Base-by-base conservation (phyloP, 2,113 vertebrate genomes). In the Etheostoma spectabile region DNA sequence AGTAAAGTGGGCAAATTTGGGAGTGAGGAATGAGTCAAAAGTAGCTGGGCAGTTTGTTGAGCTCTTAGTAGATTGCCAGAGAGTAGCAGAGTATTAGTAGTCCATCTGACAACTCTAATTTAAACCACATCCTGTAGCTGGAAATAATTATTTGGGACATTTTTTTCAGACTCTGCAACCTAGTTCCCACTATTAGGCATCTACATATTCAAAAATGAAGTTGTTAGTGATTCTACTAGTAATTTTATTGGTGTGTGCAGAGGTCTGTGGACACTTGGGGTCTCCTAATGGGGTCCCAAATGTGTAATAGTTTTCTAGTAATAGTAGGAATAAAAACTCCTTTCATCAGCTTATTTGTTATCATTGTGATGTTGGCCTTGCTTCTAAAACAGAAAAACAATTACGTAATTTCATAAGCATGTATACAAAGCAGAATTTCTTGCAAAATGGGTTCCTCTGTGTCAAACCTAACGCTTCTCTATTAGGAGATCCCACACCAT, bases 31-130 rank as follows among this genome's bases (percentile, higher is more conserved):
- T 19, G 60, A 12, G 33, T 59, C 3, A 66, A 51, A 24, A 49
- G 72, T 22, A 42, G 74, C 49, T 3, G 73, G 55, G 83, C 51
- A 13, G 24, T 57, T 42, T 59, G 19, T 42, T 33, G 27, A 68
- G 64, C 64, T 84, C 30, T 18, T 22, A 56, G 42, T 55, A 24
- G 49, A 64, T 35, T 67, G 52, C n/a, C 71, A 74, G 62, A 56
- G 55, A 82, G 69, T 62, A 59, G 60, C 63, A 53, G 19, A 80
- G 86, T 64, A 82, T 85, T 80, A 84, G 24, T 35, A 60, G 18
- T 66, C 82, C 86, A 90, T 87, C 90, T 90, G 89, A 49, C 56
- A 2, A 49, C 83, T 84, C 73, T 46, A 86, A 91, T 88, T 42
- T 85, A 86, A 88, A 86, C 72, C 65, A 77, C 51, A 74, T 79